These are phyloP conservation scores for Burhinus bistriatus DNA, from an alignment of 2,113 vertebrate species.

Conservation along the genomic window DNA sequence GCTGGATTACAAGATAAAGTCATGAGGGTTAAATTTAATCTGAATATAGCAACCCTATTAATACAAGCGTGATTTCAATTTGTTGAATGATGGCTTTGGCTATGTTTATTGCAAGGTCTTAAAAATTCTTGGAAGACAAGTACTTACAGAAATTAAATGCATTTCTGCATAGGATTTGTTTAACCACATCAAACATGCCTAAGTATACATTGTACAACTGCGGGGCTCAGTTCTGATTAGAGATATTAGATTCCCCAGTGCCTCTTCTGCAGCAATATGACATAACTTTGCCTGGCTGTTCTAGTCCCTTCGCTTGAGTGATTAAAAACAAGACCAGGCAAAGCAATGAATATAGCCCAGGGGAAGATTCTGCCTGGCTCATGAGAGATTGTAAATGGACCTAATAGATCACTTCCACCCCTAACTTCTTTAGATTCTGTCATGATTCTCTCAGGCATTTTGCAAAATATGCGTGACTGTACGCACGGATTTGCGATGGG, in stretches of 20 bases:
- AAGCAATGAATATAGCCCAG: conserved; percentile 13
- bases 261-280: neutral
- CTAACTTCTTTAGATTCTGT: neutral
- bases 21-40: conserved; percentile 37
- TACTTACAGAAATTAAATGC: conserved; percentile 42
- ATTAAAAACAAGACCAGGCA: conserved; percentile 46
- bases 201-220: conserved; percentile 4
- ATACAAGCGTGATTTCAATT: conserved; percentile 54
- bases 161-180: conserved; percentile 51
- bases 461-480: neutral
- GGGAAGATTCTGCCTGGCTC: conserved; percentile 12
- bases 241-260: neutral
- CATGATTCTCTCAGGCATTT: neutral
- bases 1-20: conserved; percentile 51
- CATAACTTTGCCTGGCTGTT: conserved; percentile 11
- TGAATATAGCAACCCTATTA: conserved; percentile 38
- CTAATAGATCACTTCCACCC: conserved; percentile 30
- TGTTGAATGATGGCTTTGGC: conserved; percentile 60
- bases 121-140: conserved; percentile 60
- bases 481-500: neutral
- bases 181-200: conserved; percentile 50
- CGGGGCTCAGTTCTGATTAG: neutral
- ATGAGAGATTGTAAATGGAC: neutral
- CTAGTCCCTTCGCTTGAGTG: conserved; percentile 23
- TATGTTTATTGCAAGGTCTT: conserved; percentile 61